Conservation (phyloP, 2,888 invertebrate species). For the Cecidostiba fungosa region DNA sequence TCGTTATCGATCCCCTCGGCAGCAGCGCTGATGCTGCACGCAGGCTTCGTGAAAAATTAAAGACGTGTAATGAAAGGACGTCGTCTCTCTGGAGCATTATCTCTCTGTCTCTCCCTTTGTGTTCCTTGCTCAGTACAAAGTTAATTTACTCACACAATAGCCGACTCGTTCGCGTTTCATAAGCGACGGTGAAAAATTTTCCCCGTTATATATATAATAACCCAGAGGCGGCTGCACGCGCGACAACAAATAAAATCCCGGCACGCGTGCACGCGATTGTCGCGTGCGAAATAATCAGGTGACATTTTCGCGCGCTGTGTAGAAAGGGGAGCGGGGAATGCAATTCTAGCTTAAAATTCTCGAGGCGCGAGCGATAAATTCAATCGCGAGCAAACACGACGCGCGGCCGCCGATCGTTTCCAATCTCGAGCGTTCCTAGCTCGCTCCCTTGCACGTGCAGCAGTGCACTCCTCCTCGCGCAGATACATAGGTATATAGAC, state of each 20-base stretch:
- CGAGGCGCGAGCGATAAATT: slow-evolving; percentile 59
- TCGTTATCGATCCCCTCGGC: neutral
- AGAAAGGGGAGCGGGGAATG: neutral
- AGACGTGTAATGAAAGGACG: neutral
- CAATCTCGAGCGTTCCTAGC: slow-evolving; percentile 47
- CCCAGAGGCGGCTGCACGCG: no score
- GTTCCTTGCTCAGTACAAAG: neutral
- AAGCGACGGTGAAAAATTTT: neutral
- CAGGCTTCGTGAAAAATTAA: neutral
- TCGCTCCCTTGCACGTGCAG: neutral
- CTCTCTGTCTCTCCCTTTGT: neutral
- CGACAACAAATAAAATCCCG: neutral
- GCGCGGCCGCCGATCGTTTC: slow-evolving; percentile 53
- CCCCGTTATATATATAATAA: neutral
- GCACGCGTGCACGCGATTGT: neutral
- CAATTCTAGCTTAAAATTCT: slow-evolving; percentile 62
- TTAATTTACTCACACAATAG: slow-evolving; percentile 1
- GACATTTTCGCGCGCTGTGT: neutral
- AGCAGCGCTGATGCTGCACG: neutral
- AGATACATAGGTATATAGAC: no score
- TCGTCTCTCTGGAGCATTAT: neutral
- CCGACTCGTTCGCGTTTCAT: neutral
- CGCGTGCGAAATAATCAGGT: slow-evolving; percentile 26
- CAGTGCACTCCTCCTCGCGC: slow-evolving; percentile 26
- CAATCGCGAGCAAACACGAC: slow-evolving; percentile 63